Base-by-base conservation (phyloP, 2,797 vertebrate genomes). In the Lagorchestes hirsutus region DNA sequence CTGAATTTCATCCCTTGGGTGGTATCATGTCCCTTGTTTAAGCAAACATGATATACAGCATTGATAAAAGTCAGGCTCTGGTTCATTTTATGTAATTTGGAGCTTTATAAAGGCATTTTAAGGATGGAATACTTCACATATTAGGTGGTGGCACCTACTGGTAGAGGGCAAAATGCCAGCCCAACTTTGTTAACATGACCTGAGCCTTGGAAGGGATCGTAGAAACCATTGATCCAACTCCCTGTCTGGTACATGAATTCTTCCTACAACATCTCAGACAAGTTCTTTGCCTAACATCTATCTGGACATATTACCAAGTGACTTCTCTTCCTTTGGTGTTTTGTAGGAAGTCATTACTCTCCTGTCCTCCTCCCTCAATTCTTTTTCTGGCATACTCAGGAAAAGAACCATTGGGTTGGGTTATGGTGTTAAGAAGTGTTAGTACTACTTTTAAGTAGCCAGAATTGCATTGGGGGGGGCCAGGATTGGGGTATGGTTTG, bases 91-190 rank as follows among this genome's bases (percentile, higher is more conserved):
- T 87, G 40, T 87, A 50, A 50, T 50, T 27, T 50, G 40, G 50
- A 87, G 9, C 40, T 87, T 50, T 87, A 27, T 46, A 50, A 87
- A 87, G 74, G 10, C 40, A 50, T 87, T 87, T 87, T 87, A 87
- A 87, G 74, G 40, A 46, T 74, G 62, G 14, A 74, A n/a, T 74
- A n/a, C 13, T 87, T 87, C 74, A 54, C 11, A 28, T 31, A 67
- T 90, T 95, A 90, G 50, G 31, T 74, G 90, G 82, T 93, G 96
- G 52, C 95, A 92, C 94, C 96, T 95, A 54, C 94, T 96, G 97
- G 94, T 87, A n/a, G 22, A 31, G 0, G 13, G 9, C 34, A 40
- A 96, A 56, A 46, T 34, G 56, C 97, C 94, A 96, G 34, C 95
- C 95, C 95, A 93, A 96, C 96, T 96, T 0, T 96, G 62, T 27